phyloP scores from a whole-genome alignment of 1,140 invertebrate genomes.

The Calosoma granatense region DNA sequence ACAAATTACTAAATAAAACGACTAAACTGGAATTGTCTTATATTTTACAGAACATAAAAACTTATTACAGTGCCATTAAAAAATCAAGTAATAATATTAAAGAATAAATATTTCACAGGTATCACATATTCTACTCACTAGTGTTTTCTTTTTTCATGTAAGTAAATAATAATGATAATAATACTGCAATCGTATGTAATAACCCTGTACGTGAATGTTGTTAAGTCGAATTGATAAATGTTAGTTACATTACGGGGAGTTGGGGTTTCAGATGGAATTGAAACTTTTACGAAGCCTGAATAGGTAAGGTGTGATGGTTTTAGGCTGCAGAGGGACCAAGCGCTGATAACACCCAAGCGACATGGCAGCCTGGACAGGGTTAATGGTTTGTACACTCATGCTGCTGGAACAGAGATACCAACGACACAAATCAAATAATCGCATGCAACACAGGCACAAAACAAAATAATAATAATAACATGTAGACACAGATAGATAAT shows the following conservation, averaged over 20 bases:
- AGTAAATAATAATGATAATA: neutral
- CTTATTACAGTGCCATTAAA: neutral
- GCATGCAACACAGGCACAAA: constrained; percentile 1
- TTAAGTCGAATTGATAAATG: too few relatives aligned
- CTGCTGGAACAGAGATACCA: constrained; percentile 1
- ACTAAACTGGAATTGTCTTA: neutral
- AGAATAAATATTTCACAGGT: neutral
- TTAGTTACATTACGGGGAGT: too few relatives aligned
- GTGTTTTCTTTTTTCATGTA: neutral
- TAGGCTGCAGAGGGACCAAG: neutral
- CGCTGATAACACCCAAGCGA: constrained; percentile 1
- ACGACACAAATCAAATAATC: neutral
- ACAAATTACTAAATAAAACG: neutral
- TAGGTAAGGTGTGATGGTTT: constrained; percentile 7
- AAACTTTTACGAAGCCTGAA: constrained; percentile 9
- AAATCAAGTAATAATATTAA: neutral
- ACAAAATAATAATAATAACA: neutral
- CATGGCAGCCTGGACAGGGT: neutral
- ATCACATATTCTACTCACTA: neutral
- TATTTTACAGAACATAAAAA: neutral
- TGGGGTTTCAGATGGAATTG: constrained; percentile 3
- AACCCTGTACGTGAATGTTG: neutral
- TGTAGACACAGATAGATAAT: too few relatives aligned
- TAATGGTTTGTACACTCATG: neutral
- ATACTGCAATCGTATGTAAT: neutral